Evolutionary conservation across 2,113 vertebrate species (phyloP), one percentile per base, ranked within the genome.

Genomic region (Sinocyclocheilus anshuiensis): DNA sequence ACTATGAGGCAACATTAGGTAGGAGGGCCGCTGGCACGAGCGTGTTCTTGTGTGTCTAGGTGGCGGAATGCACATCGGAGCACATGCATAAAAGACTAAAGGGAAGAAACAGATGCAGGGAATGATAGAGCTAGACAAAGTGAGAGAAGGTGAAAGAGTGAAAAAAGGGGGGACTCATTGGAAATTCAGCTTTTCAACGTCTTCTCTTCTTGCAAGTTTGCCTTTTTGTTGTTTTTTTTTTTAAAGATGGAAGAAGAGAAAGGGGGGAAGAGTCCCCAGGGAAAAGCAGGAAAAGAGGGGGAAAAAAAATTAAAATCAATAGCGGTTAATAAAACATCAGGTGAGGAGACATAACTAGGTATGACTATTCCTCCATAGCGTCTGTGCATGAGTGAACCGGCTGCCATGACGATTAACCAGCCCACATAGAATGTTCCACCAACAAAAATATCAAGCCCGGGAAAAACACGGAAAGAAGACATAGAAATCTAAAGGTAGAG

Each of bases 281-380:
- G 93, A 94, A 94, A 96, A 90, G 91, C 89, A 81, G 26, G 36
- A 78, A 84, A 65, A 48, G 57, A 57, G 36, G 77, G 55, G 67
- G 71, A n/a, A 4, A 45, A 15, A 89, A 90, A 90, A 92, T 87
- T 88, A 97, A 97, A 98, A 99, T 99, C 97, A 98, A 98, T 97
- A 96, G 94, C 93, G 94, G 95, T 98, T 98, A 98, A 98, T 98
- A 99, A 99, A 98, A 98, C 96, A 99, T 98, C 96, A 98, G 97
- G 95, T 96, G 95, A 95, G 94, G 95, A 97, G 96, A 97, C 96
- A 97, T 97, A 97, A 99, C 95, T 95, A 96, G 95, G 95, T 95
- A 94, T 96, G 97, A 98, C 96, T 97, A 97, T 95, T 95, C 95
- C 92, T 93, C 94, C 83, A 91, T 94, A 94, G 94, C 93, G 95